Base-by-base conservation (phyloP, 2,888 invertebrate genomes). In the Falcaria lacertinaria region DNA sequence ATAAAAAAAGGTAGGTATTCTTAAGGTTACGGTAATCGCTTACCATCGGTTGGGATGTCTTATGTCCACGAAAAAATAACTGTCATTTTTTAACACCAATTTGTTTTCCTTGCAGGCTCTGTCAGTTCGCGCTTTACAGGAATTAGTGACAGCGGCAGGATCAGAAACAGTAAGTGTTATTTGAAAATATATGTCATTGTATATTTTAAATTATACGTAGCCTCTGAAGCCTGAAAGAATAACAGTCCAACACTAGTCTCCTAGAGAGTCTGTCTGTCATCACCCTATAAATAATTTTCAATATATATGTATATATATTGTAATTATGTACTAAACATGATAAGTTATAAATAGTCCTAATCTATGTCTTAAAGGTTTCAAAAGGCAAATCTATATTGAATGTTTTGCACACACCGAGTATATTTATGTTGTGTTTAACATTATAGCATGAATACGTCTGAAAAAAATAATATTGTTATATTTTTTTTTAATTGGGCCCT, bases 81-180 rank as follows among this genome's bases (percentile, higher is more conserved):
- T n/a, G n/a, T n/a, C n/a, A n/a, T n/a, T n/a, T n/a, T n/a, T n/a
- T n/a, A n/a, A n/a, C n/a, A n/a, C n/a, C n/a, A n/a, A n/a, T 33
- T n/a, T 19, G 42, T 44, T 41, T 45, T 32, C 17, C 54, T 70
- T 68, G 34, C 71, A 90, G 92, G 99, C 99, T 17, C 90, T 99
- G 55, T 99, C 99, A 55, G 99, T 99, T 46, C 93, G 99, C 75
- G 99, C 99, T 50, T 89, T 99, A 44, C 99, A 99, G 89, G 99
- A 99, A 86, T 92, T 99, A 85, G 98, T 99, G 53, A 98, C 98
- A 14, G 98, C 98, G 2, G 96, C 98, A 17, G 96, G 96, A 47
- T 95, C 94, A 39, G 97, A 97, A 91, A 95, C 96, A 90, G 97
- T 97, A 93, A 94, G 93, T 91, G 67, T 54, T 19, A 28, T 11